These are phyloP conservation scores for Brachyistius frenatus DNA, from an alignment of 2,113 vertebrate genomes.

Conservation along the genomic window DNA sequence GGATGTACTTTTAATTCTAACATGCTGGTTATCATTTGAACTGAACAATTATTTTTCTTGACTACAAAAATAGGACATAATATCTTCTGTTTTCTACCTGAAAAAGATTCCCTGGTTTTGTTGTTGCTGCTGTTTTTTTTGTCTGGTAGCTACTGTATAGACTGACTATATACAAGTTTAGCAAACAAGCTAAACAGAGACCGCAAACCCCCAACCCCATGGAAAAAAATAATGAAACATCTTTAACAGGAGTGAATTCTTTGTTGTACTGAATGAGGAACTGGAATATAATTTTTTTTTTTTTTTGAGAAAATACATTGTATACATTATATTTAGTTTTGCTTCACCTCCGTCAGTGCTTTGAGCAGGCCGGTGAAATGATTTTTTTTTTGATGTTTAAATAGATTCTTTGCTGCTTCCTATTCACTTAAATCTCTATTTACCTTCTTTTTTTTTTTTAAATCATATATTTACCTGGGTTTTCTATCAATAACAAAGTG, in stretches of 20 bases:
- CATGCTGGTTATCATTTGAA: slow-evolving; percentile 43
- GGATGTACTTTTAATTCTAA: slow-evolving; percentile 7
- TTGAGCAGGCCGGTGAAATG: slow-evolving; percentile 5
- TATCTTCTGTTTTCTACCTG: slow-evolving; percentile 33
- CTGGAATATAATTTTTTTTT: not conserved
- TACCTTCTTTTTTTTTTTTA: not conserved
- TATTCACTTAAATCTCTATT: slow-evolving; percentile 2
- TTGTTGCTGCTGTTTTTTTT: slow-evolving; percentile 34
- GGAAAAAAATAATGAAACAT: not conserved
- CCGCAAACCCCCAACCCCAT: not conserved
- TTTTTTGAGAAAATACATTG: not conserved
- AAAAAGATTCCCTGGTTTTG: slow-evolving; percentile 45
- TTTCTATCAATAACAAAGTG: not conserved
- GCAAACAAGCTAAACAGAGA: not conserved
- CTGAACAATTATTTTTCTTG: slow-evolving; percentile 21
- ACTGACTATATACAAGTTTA: slow-evolving; percentile 6
- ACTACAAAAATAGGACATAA: slow-evolving; percentile 77
- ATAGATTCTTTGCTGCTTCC: not conserved
- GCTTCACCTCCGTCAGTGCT: not conserved
- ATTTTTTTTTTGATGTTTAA: not conserved
- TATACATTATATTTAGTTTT: not conserved
- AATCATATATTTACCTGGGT: not conserved
- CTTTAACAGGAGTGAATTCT: not conserved
- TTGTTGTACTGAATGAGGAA: not conserved
- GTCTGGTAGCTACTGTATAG: slow-evolving; percentile 25